phyloP scores from a whole-genome alignment of 2,888 invertebrate genomes.

The Nemotelus pantherinus region DNA sequence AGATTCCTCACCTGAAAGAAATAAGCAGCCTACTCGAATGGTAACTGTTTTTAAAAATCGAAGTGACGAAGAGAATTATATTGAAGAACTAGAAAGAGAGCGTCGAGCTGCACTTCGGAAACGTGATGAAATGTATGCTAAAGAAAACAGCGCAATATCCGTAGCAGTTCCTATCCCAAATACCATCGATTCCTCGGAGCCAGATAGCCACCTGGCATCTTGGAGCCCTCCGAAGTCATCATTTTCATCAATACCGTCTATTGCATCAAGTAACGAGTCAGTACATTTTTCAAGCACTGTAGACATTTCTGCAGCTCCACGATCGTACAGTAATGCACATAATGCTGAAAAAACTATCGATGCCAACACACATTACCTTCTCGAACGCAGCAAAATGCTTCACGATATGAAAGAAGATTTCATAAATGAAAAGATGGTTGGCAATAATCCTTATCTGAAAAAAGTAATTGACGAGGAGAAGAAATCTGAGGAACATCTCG shows the following conservation, averaged over 20 bases:
- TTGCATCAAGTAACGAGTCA: conserved; percentile 27
- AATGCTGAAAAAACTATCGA: conserved; percentile 53
- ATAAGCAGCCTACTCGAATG: not conserved
- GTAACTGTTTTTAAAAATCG: not conserved
- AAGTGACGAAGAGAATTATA: conserved; percentile 52
- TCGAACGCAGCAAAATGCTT: conserved; percentile 62
- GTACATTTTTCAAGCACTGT: conserved; percentile 37
- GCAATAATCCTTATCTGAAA: conserved; percentile 63
- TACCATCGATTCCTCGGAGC: not conserved
- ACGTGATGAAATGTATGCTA: conserved; percentile 59
- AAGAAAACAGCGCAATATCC: conserved; percentile 50
- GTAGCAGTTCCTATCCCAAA: not conserved
- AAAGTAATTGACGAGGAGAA: conserved; percentile 57
- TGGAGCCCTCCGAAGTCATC: conserved; percentile 21
- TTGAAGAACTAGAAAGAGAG: conserved; percentile 61
- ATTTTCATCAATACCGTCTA: conserved; percentile 21
- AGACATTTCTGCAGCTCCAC: conserved; percentile 46
- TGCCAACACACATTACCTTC: conserved; percentile 58
- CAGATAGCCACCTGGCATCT: not conserved
- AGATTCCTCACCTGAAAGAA: not conserved
- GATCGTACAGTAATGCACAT: conserved; percentile 47
- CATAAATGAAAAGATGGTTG: conserved; percentile 62
- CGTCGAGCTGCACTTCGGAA: conserved; percentile 59
- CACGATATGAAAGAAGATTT: conserved; percentile 63
- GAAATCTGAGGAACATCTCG: conserved; percentile 47